phyloP scores from a whole-genome alignment of 2,797 vertebrate species.

The Mycteria americana region DNA sequence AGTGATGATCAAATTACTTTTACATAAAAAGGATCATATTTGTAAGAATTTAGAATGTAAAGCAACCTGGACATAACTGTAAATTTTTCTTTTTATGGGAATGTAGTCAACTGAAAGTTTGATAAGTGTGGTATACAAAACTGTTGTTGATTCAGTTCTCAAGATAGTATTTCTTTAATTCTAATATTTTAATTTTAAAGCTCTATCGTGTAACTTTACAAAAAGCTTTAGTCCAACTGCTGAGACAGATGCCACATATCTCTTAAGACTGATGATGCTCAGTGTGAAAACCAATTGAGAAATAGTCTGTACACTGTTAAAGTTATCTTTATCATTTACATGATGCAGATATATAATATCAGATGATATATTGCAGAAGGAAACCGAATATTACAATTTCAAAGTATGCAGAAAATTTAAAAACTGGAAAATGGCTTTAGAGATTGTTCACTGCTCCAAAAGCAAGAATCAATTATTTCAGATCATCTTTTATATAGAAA shows the following conservation, averaged over 20 bases:
- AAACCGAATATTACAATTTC: not conserved
- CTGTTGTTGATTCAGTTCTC: not conserved
- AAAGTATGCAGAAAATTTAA: not conserved
- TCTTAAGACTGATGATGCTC: not conserved
- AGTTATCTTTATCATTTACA: not conserved
- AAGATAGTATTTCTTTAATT: not conserved
- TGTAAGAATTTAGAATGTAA: not conserved
- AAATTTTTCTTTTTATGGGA: not conserved
- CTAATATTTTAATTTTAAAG: not conserved
- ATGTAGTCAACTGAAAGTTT: not conserved
- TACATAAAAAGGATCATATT: not conserved
- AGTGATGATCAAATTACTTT: not conserved
- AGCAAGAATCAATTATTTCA: not conserved
- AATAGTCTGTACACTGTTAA: not conserved
- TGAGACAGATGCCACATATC: not conserved
- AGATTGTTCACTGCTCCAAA: not conserved
- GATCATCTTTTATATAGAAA: not conserved
- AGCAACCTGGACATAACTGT: not conserved
- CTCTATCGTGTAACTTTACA: not conserved
- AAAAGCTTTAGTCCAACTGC: not conserved
- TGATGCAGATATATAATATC: not conserved
- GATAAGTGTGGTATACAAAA: not conserved
- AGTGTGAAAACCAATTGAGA: not conserved
- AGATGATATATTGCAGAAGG: not conserved
- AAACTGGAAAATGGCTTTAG: not conserved